A percentile compares a stretch with the other conserved stretches of the same genome.
Conservation (phyloP, 2,113 vertebrate species). For the Geothlypis trichas region DNA sequence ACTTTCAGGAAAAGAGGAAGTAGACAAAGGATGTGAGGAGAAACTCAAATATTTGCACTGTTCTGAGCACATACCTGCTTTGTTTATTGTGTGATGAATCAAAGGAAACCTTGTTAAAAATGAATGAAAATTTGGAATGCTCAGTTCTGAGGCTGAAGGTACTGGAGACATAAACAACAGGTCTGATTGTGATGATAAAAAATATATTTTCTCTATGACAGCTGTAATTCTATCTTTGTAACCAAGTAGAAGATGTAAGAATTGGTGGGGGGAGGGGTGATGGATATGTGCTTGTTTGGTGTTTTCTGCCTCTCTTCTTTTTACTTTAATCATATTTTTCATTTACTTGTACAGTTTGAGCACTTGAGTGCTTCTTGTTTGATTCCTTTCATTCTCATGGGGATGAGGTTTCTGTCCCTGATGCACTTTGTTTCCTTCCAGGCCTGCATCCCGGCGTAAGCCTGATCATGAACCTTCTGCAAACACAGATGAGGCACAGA, state of each 20-base stretch:
- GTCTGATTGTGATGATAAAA: not conserved
- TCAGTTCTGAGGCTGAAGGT: not conserved
- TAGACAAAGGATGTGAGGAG: not conserved
- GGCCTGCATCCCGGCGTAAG: constrained; percentile 82
- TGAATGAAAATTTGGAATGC: not conserved
- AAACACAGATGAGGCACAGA: constrained; percentile 84
- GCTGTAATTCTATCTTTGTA: not conserved
- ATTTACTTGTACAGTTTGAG: not conserved
- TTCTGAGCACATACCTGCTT: not conserved
- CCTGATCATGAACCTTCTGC: constrained; percentile 64
- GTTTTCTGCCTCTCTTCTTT: not conserved
- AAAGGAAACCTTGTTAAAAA: not conserved
- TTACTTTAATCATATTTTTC: not conserved
- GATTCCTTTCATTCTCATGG: not conserved
- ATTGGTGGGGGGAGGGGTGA: accelerated
- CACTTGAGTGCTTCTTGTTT: not conserved
- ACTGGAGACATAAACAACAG: not conserved
- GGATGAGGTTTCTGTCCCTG: not conserved
- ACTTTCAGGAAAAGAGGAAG: not conserved
- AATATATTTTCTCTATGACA: not conserved
- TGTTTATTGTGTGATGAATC: not conserved
- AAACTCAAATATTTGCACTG: not conserved
- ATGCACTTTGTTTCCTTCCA: constrained; percentile 3
- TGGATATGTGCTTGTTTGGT: not conserved
- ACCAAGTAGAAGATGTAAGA: not conserved